Evolutionary conservation across 2,113 vertebrate genomes (phyloP).

Genomic region (Coturnix japonica): DNA sequence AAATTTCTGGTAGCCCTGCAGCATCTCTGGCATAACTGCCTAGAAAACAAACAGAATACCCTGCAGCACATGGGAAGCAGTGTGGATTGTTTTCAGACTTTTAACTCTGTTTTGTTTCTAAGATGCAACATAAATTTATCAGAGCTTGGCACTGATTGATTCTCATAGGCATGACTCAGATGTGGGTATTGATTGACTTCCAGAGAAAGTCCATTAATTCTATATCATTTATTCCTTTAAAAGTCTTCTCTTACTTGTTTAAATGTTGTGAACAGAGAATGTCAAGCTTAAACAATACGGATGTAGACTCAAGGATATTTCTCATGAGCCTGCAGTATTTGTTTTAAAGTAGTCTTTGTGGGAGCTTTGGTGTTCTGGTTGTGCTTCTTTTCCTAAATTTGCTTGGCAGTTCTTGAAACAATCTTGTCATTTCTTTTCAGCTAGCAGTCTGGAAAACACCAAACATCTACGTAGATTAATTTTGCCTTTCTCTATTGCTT

Average conservation of each 20-base stretch:
- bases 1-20: constrained; percentile 18
- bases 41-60: constrained; percentile 16
- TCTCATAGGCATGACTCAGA: neutral
- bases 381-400: no score
- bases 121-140: neutral
- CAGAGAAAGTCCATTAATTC: neutral
- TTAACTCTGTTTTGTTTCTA: neutral
- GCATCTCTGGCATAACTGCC: neutral
- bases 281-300: neutral
- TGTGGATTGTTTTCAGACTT: neutral
- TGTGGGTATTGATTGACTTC: neutral
- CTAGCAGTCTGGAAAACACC: neutral
- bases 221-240: neutral
- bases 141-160: neutral
- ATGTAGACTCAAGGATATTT: neutral
- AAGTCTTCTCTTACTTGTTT: neutral
- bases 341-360: neutral
- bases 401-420: neutral
- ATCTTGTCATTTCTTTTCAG: neutral
- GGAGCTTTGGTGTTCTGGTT: neutral
- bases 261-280: neutral
- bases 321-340: neutral
- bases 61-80: neutral
- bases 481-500: neutral
- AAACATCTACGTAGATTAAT: neutral